Conservation (phyloP, 2,888 invertebrate species). For the Amblyjoppa fuscipennis region DNA sequence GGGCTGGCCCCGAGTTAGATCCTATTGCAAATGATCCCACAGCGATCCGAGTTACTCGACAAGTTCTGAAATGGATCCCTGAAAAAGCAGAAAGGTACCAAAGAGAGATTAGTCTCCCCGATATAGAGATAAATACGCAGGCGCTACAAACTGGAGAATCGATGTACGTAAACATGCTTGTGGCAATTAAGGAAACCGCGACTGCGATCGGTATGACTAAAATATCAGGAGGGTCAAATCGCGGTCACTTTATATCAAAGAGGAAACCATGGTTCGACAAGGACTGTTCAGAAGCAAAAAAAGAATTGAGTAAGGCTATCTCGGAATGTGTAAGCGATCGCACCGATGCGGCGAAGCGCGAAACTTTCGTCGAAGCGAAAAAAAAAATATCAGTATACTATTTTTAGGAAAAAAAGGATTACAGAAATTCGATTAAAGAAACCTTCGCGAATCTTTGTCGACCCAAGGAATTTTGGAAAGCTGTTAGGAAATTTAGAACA, state of each 20-base stretch:
- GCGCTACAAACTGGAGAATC: background rate
- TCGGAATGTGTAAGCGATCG: background rate
- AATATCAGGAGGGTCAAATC: too few species aligned
- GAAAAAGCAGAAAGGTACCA: background rate
- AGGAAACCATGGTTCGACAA: background rate
- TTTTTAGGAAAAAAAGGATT: background rate
- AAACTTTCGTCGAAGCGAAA: background rate
- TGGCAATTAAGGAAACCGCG: constrained; percentile 16
- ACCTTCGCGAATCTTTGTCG: background rate
- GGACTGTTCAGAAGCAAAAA: background rate
- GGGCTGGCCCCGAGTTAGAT: background rate
- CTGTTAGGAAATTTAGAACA: background rate
- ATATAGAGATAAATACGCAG: background rate
- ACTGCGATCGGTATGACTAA: too few species aligned
- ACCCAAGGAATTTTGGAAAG: background rate
- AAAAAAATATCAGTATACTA: background rate
- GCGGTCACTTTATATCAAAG: too few species aligned
- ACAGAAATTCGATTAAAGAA: background rate
- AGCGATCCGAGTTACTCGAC: background rate
- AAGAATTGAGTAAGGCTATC: background rate
- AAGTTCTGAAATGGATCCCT: constrained; percentile 10
- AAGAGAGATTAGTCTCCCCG: background rate
- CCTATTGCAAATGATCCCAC: background rate
- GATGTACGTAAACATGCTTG: constrained; percentile 4
- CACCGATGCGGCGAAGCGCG: background rate